phyloP scores from a whole-genome alignment of 2,113 vertebrate genomes.

The Anthoscopus minutus region DNA sequence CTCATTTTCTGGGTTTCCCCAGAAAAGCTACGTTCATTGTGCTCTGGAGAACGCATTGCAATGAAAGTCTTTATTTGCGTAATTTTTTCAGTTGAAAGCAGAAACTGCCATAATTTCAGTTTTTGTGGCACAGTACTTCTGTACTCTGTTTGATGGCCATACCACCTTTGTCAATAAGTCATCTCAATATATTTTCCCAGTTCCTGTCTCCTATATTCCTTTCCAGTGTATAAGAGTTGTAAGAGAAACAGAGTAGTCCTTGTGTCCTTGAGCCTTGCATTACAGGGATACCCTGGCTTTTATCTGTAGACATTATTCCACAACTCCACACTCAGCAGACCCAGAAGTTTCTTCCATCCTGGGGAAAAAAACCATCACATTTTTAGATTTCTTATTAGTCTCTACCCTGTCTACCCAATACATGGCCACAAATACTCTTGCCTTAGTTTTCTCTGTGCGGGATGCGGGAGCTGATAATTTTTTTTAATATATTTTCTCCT shows the following conservation, averaged over 20 bases:
- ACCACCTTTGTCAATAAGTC: background rate
- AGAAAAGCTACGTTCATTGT: background rate
- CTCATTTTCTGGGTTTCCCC: background rate
- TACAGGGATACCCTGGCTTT: background rate
- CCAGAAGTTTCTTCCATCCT: background rate
- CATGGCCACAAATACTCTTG: background rate
- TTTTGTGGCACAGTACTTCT: background rate
- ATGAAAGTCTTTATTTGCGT: background rate
- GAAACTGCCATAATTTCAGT: background rate
- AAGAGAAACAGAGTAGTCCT: background rate
- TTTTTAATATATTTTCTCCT: no score
- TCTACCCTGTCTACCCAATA: background rate
- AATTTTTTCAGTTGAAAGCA: background rate
- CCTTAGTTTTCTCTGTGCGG: background rate
- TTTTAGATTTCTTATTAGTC: background rate
- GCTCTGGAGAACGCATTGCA: background rate
- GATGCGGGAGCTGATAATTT: background rate
- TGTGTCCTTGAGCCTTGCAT: background rate
- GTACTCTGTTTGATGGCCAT: background rate
- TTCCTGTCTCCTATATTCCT: background rate
- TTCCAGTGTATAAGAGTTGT: background rate
- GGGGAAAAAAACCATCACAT: rapidly evolving
- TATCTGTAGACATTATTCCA: background rate
- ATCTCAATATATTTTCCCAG: background rate
- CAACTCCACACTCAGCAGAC: background rate